Evolutionary conservation across 2,797 vertebrate species (phyloP).

Genomic region (Enteromius radiatus): DNA sequence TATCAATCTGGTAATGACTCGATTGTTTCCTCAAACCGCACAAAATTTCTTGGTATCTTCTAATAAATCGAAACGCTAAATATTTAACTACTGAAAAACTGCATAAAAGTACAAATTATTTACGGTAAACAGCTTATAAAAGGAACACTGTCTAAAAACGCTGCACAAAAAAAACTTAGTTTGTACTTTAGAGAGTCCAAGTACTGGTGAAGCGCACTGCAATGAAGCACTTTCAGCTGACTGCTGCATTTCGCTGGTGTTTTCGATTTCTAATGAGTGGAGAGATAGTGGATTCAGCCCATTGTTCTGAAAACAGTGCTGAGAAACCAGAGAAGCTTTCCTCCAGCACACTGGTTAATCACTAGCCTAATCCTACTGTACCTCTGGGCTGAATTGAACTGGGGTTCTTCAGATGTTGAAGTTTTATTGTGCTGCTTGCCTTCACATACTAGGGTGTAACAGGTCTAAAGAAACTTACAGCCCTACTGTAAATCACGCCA

Average conservation of each 20-base stretch:
- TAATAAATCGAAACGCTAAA: background rate
- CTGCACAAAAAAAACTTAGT: conserved; percentile 15
- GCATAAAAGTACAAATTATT: background rate
- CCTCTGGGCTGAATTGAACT: conserved; percentile 6
- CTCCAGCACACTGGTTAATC: conserved; percentile 29
- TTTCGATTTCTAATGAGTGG: conserved; percentile 50
- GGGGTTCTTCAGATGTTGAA: background rate
- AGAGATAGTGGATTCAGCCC: conserved; percentile 46
- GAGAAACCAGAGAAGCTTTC: conserved; percentile 34
- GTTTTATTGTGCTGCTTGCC: background rate
- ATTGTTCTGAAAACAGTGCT: conserved; percentile 47
- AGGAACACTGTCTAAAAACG: background rate
- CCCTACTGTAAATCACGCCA: background rate
- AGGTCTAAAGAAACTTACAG: background rate
- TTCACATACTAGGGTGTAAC: background rate
- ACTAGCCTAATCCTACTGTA: conserved; percentile 17
- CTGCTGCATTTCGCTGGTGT: conserved; percentile 49
- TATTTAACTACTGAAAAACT: background rate
- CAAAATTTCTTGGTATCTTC: background rate
- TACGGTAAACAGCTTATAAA: background rate
- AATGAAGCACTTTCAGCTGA: conserved; percentile 52
- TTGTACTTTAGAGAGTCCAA: conserved; percentile 16
- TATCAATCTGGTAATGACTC: conserved; percentile 39
- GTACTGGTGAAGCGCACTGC: conserved; percentile 31
- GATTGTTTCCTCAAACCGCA: background rate